Conservation (phyloP, 2,888 invertebrate genomes). For the Drosophila algonquin region DNA sequence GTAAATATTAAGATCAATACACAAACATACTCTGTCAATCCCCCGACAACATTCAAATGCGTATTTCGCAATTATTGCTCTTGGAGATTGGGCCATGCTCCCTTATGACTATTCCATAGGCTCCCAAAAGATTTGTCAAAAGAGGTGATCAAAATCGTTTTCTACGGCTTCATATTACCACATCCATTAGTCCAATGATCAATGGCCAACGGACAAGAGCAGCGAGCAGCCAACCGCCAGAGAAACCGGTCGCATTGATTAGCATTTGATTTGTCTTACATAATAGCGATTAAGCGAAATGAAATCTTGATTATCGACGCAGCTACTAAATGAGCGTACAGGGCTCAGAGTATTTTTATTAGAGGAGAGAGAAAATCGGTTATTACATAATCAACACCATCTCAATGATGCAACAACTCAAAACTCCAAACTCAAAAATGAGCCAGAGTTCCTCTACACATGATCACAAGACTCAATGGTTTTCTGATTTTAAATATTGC, state of each 20-base stretch:
- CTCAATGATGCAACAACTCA: neutral
- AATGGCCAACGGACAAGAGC: slow-evolving; percentile 7
- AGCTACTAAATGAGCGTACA: slow-evolving; percentile 27
- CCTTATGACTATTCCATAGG: slow-evolving; percentile 11
- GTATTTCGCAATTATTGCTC: slow-evolving; percentile 6
- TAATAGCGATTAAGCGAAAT: slow-evolving; percentile 49
- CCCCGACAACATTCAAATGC: neutral
- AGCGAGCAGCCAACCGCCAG: neutral
- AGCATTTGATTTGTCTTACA: slow-evolving; percentile 67
- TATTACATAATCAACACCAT: neutral
- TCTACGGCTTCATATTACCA: slow-evolving; percentile 55
- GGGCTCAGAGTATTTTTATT: slow-evolving; percentile 10
- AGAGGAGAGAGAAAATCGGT: neutral
- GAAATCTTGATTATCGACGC: slow-evolving; percentile 43
- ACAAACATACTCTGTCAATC: slow-evolving; percentile 1
- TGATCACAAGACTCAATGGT: neutral
- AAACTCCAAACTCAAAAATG: no score
- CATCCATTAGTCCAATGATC: slow-evolving; percentile 50
- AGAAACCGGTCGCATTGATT: slow-evolving; percentile 70
- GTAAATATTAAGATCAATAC: slow-evolving; percentile 44
- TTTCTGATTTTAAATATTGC: slow-evolving; percentile 19
- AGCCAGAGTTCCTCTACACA: no score
- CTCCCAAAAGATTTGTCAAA: slow-evolving; percentile 25
- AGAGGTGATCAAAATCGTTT: slow-evolving; percentile 37
- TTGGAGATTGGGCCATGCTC: slow-evolving; percentile 17